Evolutionary conservation across 2,797 vertebrate species (phyloP).

Genomic region (Melanotaenia trifasciata): DNA sequence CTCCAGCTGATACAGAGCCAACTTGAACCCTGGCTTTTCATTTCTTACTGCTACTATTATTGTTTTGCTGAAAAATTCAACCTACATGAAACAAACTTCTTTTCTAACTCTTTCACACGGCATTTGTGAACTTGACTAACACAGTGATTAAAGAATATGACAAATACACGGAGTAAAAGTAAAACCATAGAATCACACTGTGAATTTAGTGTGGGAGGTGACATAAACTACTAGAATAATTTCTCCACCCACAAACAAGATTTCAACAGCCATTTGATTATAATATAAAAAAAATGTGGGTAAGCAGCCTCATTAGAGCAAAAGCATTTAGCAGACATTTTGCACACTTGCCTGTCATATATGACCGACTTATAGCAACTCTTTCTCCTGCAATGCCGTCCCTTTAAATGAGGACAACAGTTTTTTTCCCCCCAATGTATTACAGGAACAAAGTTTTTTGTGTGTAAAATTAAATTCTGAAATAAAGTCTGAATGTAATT

Average conservation of each 20-base stretch:
- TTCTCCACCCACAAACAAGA: not conserved
- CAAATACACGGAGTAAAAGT: not conserved
- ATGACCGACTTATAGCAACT: not conserved
- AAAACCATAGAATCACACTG: not conserved
- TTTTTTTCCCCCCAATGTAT: not conserved
- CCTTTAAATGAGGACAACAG: not conserved
- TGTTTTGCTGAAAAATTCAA: not conserved
- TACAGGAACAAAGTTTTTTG: too few species aligned
- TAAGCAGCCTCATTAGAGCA: not conserved
- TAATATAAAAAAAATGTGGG: not conserved
- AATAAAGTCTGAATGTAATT: not conserved
- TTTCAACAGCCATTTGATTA: not conserved
- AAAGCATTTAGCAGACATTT: not conserved
- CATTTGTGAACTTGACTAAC: not conserved
- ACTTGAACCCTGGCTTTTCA: constrained; percentile 9
- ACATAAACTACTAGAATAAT: constrained; percentile 10
- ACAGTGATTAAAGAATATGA: not conserved
- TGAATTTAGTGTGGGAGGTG: constrained; percentile 4
- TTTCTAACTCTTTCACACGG: not conserved
- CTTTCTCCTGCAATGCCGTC: not conserved
- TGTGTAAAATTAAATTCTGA: not conserved
- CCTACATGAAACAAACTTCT: not conserved
- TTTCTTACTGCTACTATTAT: not conserved
- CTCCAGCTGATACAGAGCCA: constrained; percentile 24
- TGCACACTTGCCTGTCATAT: not conserved